Evolutionary conservation across 1,140 invertebrate genomes (phyloP), one percentile per base, ranked within the genome.

Genomic region (Lordiphosa clarofinis): DNA sequence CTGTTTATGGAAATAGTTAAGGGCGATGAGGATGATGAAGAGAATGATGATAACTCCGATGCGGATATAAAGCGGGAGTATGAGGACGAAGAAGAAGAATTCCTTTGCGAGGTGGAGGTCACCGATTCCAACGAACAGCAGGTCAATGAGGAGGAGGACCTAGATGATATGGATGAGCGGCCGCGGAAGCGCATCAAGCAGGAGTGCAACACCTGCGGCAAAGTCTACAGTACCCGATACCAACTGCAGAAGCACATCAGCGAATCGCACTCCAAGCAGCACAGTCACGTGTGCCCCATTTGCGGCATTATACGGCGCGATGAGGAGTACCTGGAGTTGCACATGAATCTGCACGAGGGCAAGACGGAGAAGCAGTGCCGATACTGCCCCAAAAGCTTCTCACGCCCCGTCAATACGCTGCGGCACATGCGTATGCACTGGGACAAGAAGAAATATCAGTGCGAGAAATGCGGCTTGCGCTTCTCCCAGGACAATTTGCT

Each of bases 401-500:
- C 81, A 4, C 50, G 87, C 1, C 87, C 86, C 0, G 86, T 88
- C 0, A 88, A 88, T 39, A 87, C 86, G 2, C 38, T 88, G 31
- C 78, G 87, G 0, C 87, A 88, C 47, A 88, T 88, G 87, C 78
- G 86, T 28, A 87, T 86, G 75, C 87, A 88, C 44, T 88, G 87
- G 87, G 78, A 88, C 43, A 88, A 88, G 36, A 88, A 88, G 42
- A 87, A 88, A 33, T 88, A 86, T 52, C 87, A 88, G 55, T 88
- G 87, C 19, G 87, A 88, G 58, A 88, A 87, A 48, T 88, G 87
- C 38, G 87, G 87, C 1, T 31, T 82, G 28, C 67, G 87, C 2
- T 88, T 88, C 43, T 88, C 87, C 0, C 72, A 81, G 42, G 81
- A 88, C 19, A 84, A 88, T 39, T 54, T 88, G 13, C 50, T 88